A percentile compares a stretch with the other conserved stretches of the same genome.
Conservation (phyloP, 2,888 invertebrate species). For the Brachyopa scutellaris region DNA sequence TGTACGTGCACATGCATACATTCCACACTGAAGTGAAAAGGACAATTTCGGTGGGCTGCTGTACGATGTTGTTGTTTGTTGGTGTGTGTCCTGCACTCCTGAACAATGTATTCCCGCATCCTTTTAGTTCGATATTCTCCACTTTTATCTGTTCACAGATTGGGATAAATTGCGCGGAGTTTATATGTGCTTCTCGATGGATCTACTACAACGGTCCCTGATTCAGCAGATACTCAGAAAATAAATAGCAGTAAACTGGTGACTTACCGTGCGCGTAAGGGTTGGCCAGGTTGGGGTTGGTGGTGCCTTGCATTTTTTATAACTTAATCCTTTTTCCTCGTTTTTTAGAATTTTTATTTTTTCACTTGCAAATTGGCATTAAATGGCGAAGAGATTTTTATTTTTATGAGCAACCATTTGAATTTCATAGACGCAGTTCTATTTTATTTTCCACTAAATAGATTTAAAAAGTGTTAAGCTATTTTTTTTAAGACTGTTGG, state of each 20-base stretch:
- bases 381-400: slow-evolving; percentile 56
- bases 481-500: not conserved
- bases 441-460: slow-evolving; percentile 48
- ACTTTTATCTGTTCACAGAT: slow-evolving; percentile 5
- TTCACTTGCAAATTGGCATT: slow-evolving; percentile 56
- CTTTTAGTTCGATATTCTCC: not conserved
- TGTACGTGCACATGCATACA: no score
- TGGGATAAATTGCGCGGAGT: slow-evolving; percentile 62
- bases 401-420: slow-evolving; percentile 43
- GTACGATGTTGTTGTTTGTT: not conserved
- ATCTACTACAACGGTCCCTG: slow-evolving; percentile 30
- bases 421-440: slow-evolving; percentile 39
- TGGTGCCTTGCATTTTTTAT: slow-evolving; percentile 49
- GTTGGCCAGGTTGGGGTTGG: slow-evolving; percentile 23
- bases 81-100: slow-evolving; percentile 16
- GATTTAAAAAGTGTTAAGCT: slow-evolving; percentile 30
- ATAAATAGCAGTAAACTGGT: slow-evolving; percentile 60
- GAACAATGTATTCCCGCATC: slow-evolving; percentile 16
- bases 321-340: slow-evolving; percentile 47
- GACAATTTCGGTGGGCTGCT: slow-evolving; percentile 13
- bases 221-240: slow-evolving; percentile 57
- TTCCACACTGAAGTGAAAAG: slow-evolving; percentile 39
- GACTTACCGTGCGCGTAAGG: slow-evolving; percentile 33
- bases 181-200: slow-evolving; percentile 40
- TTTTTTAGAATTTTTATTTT: slow-evolving; percentile 1